Conservation (phyloP, 2,888 invertebrate species). For the Hypomecis atomaria region DNA sequence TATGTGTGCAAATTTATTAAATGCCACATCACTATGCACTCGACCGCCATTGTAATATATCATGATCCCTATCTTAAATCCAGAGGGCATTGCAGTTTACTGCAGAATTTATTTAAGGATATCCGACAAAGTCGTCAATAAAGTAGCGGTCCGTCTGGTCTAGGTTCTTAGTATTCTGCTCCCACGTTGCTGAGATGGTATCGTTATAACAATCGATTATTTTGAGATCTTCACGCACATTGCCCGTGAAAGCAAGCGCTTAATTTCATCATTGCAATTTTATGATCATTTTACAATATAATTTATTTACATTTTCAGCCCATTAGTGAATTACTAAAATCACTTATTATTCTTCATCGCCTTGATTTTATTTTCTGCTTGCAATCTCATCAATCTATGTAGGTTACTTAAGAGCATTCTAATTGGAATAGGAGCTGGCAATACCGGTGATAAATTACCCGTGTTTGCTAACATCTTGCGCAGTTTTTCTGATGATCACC, state of each 20-base stretch:
- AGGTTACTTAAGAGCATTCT: conserved; percentile 14
- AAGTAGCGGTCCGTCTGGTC: conserved; percentile 57
- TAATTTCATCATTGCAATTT: background rate
- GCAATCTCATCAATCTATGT: background rate
- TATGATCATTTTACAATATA: background rate
- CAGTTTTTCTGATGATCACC: conserved; percentile 28
- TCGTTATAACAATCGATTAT: conserved; percentile 60
- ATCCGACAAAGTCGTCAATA: conserved; percentile 64
- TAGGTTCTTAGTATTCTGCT: conserved; percentile 58
- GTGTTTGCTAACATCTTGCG: conserved; percentile 29
- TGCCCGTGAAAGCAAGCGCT: background rate
- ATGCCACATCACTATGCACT: conserved; percentile 45
- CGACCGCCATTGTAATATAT: conserved; percentile 64
- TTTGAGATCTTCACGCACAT: conserved; percentile 41
- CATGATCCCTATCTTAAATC: conserved; percentile 69
- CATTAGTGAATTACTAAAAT: too few species aligned
- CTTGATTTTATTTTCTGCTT: background rate
- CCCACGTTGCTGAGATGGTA: conserved; percentile 58
- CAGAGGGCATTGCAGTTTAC: conserved; percentile 64
- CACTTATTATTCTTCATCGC: too few species aligned
- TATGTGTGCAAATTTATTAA: background rate
- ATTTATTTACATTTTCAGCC: background rate
- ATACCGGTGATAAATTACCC: conserved; percentile 23
- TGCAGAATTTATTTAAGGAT: conserved; percentile 62
- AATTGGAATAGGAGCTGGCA: conserved; percentile 9